Evolutionary conservation across 2,888 invertebrate species (phyloP).

Genomic region (Lycocerus yunnanus): DNA sequence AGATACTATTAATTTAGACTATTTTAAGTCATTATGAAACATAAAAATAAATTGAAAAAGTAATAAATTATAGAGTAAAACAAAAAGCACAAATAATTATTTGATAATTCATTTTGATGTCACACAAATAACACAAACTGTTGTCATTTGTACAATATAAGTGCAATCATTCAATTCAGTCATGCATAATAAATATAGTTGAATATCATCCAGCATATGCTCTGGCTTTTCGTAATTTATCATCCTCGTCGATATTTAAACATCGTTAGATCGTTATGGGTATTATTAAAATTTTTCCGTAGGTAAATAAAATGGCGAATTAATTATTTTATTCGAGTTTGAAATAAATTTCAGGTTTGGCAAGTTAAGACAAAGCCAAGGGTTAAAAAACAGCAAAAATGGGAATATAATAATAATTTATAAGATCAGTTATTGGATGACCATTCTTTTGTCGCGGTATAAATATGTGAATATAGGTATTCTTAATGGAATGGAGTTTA

Average conservation of each 20-base stretch:
- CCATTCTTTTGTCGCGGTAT: conserved; percentile 15
- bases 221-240: conserved; percentile 23
- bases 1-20: conserved; percentile 17
- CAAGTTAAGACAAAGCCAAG: background rate
- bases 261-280: background rate
- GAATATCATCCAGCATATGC: conserved; percentile 29
- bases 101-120: conserved; percentile 33
- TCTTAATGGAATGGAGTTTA: conserved; percentile 28
- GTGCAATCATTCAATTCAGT: conserved; percentile 34
- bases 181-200: conserved; percentile 32
- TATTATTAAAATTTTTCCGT: background rate
- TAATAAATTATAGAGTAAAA: conserved; percentile 29
- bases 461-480: conserved; percentile 24
- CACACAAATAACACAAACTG: conserved; percentile 34
- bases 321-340: background rate
- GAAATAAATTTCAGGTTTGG: background rate
- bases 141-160: conserved; percentile 30
- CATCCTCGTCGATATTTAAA: conserved; percentile 11
- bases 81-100: conserved; percentile 31
- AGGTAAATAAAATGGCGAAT: background rate
- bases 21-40: conserved; percentile 24
- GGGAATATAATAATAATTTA: conserved; percentile 10
- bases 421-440: conserved; percentile 14
- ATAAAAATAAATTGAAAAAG: conserved; percentile 27
- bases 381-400: background rate